Percentiles rank a stretch among this genome's conserved stretches.
phyloP scores from a whole-genome alignment of 2,797 vertebrate genomes.

The Girardinus metallicus region DNA sequence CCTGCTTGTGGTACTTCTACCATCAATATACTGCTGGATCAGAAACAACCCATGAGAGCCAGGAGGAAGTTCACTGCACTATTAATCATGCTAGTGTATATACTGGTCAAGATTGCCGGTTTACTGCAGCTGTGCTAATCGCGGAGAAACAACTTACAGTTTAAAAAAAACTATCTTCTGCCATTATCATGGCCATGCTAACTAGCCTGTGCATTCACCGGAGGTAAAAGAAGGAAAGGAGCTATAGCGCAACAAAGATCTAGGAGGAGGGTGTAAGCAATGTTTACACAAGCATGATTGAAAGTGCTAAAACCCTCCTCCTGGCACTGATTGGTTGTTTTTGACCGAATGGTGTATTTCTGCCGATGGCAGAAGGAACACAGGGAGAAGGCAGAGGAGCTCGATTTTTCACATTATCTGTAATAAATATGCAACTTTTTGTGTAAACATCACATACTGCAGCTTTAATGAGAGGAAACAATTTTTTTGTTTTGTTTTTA shows the following conservation, averaged over 20 bases:
- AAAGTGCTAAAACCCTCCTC: background rate
- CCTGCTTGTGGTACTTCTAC: too few species aligned
- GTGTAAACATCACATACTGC: background rate
- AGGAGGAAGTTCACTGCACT: too few species aligned
- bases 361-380: too few species aligned
- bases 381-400: too few species aligned
- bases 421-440: background rate
- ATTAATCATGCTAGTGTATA: background rate
- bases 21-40: too few species aligned
- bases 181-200: background rate
- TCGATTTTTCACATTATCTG: background rate
- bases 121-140: background rate
- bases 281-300: background rate
- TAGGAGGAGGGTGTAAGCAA: background rate
- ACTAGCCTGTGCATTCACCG: background rate
- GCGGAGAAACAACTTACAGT: background rate
- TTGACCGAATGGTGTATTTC: too few species aligned
- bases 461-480: background rate
- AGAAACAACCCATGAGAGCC: too few species aligned
- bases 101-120: background rate
- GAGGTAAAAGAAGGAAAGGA: background rate
- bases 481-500: too few species aligned
- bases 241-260: background rate
- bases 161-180: too few species aligned
- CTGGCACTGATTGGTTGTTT: too few species aligned